Evolutionary conservation across 2,113 vertebrate species (phyloP).

Genomic region (Oxyruncus cristatus): DNA sequence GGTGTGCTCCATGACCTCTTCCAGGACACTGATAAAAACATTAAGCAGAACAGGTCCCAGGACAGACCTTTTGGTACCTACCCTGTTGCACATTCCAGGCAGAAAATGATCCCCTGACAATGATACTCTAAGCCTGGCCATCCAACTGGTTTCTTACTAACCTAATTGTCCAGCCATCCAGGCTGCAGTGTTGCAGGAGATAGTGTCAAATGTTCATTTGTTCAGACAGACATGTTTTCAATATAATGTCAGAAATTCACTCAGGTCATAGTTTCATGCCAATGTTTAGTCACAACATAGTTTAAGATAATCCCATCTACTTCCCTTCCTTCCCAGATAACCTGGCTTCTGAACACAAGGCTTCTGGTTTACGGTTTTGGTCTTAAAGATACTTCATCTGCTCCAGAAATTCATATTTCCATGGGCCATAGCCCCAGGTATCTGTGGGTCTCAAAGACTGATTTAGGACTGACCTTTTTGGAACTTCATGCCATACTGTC

Average conservation of each 20-base stretch:
- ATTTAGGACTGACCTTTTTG: neutral
- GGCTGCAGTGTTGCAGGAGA: neutral
- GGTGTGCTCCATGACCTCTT: neutral
- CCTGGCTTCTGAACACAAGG: neutral
- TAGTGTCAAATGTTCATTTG: neutral
- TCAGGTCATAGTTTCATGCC: neutral
- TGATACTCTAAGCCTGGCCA: neutral
- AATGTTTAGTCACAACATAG: neutral
- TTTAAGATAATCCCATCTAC: neutral
- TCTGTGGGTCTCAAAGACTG: neutral
- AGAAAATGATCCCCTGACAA: neutral
- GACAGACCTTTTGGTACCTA: neutral
- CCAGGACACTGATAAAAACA: neutral
- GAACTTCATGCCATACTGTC: neutral
- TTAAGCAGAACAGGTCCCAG: neutral
- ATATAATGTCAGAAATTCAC: neutral
- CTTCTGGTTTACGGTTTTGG: neutral
- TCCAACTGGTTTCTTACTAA: neutral
- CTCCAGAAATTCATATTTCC: neutral
- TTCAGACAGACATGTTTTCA: accelerated
- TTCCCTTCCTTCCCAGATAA: neutral
- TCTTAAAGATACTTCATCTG: neutral
- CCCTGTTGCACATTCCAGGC: neutral
- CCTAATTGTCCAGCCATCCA: neutral
- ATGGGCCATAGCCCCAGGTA: neutral